These are phyloP conservation scores for Epiblema foenella DNA, from an alignment of 2,888 invertebrate genomes.

Conservation along the genomic window DNA sequence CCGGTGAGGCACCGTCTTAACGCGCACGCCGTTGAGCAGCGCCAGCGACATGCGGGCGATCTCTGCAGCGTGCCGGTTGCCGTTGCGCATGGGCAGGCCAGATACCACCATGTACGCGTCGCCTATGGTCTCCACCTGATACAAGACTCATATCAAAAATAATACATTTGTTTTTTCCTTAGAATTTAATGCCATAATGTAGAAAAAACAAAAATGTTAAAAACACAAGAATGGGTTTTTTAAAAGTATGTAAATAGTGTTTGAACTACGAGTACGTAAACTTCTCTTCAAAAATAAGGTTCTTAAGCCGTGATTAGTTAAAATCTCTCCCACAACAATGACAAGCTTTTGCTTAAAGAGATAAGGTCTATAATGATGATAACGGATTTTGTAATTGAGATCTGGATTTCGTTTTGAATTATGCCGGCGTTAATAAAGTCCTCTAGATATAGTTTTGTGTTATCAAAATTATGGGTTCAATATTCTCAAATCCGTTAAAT, in stretches of 20 bases:
- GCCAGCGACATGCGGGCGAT: conserved; percentile 97
- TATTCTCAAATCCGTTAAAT: not conserved
- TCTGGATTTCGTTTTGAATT: not conserved
- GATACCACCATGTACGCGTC: conserved; percentile 95
- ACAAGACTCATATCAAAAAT: conserved; percentile 55
- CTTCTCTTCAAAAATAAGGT: too few relatives aligned
- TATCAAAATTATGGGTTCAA: not conserved
- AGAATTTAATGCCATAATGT: too few relatives aligned
- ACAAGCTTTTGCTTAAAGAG: too few relatives aligned
- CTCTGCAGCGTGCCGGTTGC: conserved; percentile 95
- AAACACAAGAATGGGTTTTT: too few relatives aligned
- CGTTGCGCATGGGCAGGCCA: conserved; percentile 96
- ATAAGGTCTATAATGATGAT: too few relatives aligned
- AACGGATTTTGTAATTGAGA: too few relatives aligned
- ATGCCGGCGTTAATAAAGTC: not conserved
- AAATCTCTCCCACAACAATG: too few relatives aligned
- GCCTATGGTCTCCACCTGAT: conserved; percentile 94
- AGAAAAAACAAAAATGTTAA: too few relatives aligned
- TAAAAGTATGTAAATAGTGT: too few relatives aligned
- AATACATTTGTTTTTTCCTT: too few relatives aligned
- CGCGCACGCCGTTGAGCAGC: conserved; percentile 92
- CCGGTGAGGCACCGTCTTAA: conserved; percentile 95
- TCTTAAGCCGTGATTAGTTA: too few relatives aligned
- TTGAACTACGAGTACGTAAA: too few relatives aligned
- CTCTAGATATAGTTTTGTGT: not conserved